Conservation (phyloP, 2,888 invertebrate genomes). For the Criorhina ranunculi region DNA sequence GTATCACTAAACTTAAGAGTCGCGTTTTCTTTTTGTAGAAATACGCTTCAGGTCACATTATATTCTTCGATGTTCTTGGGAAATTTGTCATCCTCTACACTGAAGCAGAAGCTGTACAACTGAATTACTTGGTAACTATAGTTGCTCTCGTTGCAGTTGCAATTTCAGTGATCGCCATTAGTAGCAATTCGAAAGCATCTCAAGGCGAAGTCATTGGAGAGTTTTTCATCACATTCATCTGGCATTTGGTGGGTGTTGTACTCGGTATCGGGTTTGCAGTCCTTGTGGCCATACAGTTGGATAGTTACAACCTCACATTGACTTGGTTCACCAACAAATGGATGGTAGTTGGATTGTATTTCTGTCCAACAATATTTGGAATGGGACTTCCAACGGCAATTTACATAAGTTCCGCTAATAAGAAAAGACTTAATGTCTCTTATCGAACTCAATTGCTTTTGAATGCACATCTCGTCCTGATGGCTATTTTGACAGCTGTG, state of each 20-base stretch:
- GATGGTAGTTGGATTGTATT: conserved; percentile 85
- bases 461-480: conserved; percentile 82
- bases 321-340: conserved; percentile 87
- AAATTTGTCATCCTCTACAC: conserved; percentile 88
- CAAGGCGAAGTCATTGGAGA: conserved; percentile 81
- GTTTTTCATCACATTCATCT: conserved; percentile 80
- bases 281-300: conserved; percentile 82
- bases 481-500: conserved; percentile 79
- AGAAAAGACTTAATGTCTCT: conserved; percentile 80
- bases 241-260: conserved; percentile 81
- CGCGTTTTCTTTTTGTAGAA: conserved; percentile 80
- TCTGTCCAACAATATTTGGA: conserved; percentile 83
- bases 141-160: conserved; percentile 82
- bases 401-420: conserved; percentile 82
- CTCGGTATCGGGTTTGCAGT: conserved; percentile 80
- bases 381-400: conserved; percentile 82
- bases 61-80: conserved; percentile 91
- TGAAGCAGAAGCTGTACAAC: conserved; percentile 83
- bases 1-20: not conserved
- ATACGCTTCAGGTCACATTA: conserved; percentile 84
- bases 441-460: conserved; percentile 82
- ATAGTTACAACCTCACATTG: conserved; percentile 85
- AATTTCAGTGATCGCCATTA: conserved; percentile 82
- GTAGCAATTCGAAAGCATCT: conserved; percentile 81
- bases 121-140: conserved; percentile 83